Percentiles rank a stretch among this genome's conserved stretches.
phyloP scores from a whole-genome alignment of 2,113 vertebrate species.

The Procavia capensis region DNA sequence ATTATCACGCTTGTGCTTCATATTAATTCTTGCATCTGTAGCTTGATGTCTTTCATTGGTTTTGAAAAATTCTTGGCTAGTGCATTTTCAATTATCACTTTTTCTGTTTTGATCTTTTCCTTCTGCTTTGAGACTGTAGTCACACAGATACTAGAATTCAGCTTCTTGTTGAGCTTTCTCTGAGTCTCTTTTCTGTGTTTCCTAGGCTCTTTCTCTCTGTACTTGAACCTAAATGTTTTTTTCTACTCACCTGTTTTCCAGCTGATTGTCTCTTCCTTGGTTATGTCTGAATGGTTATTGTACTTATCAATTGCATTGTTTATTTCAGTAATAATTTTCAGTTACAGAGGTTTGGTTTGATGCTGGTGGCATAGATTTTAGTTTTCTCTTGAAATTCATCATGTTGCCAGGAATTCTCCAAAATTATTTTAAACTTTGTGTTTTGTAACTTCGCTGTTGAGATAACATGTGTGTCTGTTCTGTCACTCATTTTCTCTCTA shows the following conservation, averaged over 20 bases:
- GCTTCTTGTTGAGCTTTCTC: background rate
- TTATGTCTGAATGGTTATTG: background rate
- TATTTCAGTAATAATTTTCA: conserved; percentile 3
- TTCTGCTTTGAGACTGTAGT: background rate
- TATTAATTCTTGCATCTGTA: background rate
- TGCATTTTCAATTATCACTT: background rate
- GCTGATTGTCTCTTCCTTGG: background rate
- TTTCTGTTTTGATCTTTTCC: background rate
- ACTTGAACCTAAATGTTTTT: background rate
- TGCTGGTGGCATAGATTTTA: background rate
- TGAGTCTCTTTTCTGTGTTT: background rate
- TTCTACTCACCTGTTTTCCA: background rate
- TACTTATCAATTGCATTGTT: background rate
- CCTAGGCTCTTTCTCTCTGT: background rate
- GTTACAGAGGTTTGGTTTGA: background rate
- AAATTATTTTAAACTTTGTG: background rate
- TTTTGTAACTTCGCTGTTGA: background rate
- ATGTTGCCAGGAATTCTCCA: too few species aligned
- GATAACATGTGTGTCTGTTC: background rate
- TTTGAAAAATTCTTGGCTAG: conserved; percentile 27
- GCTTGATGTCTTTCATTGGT: background rate
- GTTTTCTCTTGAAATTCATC: too few species aligned
- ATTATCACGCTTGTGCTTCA: background rate
- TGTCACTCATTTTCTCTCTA: background rate
- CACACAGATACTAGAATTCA: background rate